These are phyloP conservation scores for Rhabditoides inermis DNA, from an alignment of 2,888 invertebrate species.

Conservation along the genomic window DNA sequence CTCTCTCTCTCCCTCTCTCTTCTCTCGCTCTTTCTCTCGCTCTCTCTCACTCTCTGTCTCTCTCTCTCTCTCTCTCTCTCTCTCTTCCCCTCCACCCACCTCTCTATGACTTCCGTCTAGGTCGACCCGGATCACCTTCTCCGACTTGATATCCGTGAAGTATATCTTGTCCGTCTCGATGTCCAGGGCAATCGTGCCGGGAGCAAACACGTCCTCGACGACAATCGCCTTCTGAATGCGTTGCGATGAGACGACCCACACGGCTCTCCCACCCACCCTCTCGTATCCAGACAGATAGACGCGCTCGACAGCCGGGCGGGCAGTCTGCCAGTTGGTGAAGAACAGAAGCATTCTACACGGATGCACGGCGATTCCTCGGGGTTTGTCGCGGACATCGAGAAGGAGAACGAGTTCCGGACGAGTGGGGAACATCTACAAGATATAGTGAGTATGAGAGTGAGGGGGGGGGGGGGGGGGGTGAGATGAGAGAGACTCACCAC, in stretches of 20 bases:
- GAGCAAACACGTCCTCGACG: slow-evolving; percentile 73
- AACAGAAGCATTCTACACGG: slow-evolving; percentile 74
- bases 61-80: too few species aligned
- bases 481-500: too few species aligned
- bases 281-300: slow-evolving; percentile 68
- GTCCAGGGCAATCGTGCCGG: slow-evolving; percentile 74
- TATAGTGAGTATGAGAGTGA: too few species aligned
- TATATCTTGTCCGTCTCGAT: slow-evolving; percentile 69
- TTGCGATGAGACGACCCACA: too few species aligned
- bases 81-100: too few species aligned
- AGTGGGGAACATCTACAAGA: too few species aligned
- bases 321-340: slow-evolving; percentile 84
- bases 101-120: slow-evolving; percentile 71
- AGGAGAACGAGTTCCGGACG: slow-evolving; percentile 7
- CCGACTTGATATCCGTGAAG: slow-evolving; percentile 76
- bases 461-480: too few species aligned
- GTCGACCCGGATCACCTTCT: slow-evolving; percentile 74
- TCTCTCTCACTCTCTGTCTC: too few species aligned
- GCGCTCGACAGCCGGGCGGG: slow-evolving; percentile 72
- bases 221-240: slow-evolving; percentile 66
- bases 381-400: slow-evolving; percentile 61
- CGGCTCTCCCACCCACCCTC: slow-evolving; percentile 50
- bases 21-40: too few species aligned
- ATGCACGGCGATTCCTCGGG: slow-evolving; percentile 75
- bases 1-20: too few species aligned